phyloP scores from a whole-genome alignment of 2,797 vertebrate species.

The Coccyzus lansbergi region DNA sequence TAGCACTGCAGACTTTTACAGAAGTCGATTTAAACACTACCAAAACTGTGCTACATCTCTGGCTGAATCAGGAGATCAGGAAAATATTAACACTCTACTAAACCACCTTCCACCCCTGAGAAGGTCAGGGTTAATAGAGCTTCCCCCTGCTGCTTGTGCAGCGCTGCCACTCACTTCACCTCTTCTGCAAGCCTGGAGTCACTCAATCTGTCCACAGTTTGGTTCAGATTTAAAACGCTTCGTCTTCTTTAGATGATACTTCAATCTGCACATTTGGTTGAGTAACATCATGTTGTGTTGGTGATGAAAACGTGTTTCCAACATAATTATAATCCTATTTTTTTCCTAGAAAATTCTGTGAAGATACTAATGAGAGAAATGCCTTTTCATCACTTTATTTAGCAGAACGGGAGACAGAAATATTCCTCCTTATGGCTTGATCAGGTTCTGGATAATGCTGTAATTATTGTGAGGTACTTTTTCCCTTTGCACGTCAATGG shows the following conservation, averaged over 20 bases:
- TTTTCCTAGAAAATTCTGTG: not conserved
- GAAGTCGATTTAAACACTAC: not conserved
- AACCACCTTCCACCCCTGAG: not conserved
- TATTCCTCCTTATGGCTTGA: not conserved
- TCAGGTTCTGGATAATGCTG: not conserved
- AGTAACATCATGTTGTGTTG: rapidly evolving
- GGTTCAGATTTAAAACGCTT: not conserved
- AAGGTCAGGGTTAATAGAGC: not conserved
- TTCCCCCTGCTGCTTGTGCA: not conserved
- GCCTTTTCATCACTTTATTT: not conserved
- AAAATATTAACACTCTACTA: not conserved
- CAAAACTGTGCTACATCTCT: not conserved
- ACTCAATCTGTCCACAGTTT: not conserved
- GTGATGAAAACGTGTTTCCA: not conserved
- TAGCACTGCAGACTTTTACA: not conserved
- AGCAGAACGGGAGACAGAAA: not conserved
- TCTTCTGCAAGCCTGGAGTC: not conserved
- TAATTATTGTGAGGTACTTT: not conserved
- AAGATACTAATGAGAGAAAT: not conserved
- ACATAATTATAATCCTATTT: not conserved
- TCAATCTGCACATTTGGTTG: not conserved
- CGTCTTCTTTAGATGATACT: not conserved
- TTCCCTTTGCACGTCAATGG: not conserved
- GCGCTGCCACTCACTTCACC: not conserved
- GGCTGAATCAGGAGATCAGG: not conserved